Percentiles rank a stretch among this genome's conserved stretches.
Evolutionary conservation across 2,113 vertebrate genomes (phyloP).

Genomic region (Dinomys branickii): DNA sequence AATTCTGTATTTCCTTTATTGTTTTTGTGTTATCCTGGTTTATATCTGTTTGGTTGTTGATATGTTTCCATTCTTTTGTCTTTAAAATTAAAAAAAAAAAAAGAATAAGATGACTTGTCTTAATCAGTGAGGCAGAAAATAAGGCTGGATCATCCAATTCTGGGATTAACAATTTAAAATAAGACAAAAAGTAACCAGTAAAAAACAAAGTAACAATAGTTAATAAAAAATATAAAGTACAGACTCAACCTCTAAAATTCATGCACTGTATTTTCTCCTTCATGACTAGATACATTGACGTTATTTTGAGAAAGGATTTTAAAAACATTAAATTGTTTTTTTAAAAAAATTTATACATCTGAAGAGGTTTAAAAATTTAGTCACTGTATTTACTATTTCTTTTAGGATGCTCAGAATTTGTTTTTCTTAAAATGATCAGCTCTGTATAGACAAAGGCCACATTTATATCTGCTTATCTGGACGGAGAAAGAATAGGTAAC

Average conservation of each 20-base stretch:
- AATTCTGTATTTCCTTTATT: no score
- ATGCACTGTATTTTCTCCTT: conserved; percentile 13
- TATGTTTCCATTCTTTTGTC: no score
- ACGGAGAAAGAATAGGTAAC: not conserved
- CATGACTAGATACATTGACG: not conserved
- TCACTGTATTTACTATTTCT: conserved; percentile 54
- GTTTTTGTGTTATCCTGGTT: no score
- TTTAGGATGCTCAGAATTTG: conserved; percentile 40
- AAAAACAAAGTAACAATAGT: conserved; percentile 28
- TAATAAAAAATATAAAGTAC: conserved; percentile 37
- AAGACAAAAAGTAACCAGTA: not conserved
- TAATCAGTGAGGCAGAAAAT: conserved; percentile 43
- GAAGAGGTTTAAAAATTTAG: conserved; percentile 41
- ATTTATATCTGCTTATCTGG: conserved; percentile 1
- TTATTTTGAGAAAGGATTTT: conserved; percentile 27
- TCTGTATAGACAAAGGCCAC: not conserved
- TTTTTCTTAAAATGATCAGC: conserved; percentile 31
- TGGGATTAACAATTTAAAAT: conserved; percentile 42
- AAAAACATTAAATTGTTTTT: conserved; percentile 33
- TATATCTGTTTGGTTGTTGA: no score
- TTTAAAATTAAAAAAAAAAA: no score
- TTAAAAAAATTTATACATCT: not conserved
- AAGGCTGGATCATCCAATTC: conserved; percentile 40
- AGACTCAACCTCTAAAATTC: not conserved
- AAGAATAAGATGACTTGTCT: not conserved